A percentile compares a stretch with the other conserved stretches of the same genome.
Evolutionary conservation across 2,888 invertebrate genomes (phyloP).

Genomic region (Leistus spinibarbis): DNA sequence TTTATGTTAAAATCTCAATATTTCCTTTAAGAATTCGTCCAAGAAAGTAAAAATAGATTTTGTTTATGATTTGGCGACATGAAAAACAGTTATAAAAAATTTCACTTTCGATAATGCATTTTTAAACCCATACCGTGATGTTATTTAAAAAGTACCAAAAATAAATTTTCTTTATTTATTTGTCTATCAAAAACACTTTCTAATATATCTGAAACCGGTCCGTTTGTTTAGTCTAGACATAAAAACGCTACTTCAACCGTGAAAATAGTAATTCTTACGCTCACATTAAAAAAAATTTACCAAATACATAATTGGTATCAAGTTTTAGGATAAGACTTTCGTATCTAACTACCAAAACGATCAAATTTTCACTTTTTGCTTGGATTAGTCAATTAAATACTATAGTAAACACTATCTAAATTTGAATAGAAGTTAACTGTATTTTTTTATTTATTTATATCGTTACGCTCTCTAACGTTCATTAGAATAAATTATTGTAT

Average conservation of each 20-base stretch:
- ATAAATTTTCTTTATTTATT: neutral
- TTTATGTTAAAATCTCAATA: no score
- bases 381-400: neutral
- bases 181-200: neutral
- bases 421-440: no score
- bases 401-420: neutral
- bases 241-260: neutral
- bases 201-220: neutral
- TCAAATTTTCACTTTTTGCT: neutral
- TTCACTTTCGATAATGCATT: neutral
- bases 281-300: neutral
- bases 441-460: neutral
- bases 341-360: neutral
- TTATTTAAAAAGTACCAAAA: neutral
- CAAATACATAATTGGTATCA: neutral
- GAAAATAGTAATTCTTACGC: neutral
- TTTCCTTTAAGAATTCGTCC: no score
- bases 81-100: no score
- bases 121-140: neutral
- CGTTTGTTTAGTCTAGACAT: neutral
- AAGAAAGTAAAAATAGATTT: no score
- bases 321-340: neutral
- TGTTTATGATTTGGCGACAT: no score
- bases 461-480: neutral
- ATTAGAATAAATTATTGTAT: neutral